Conservation (phyloP, 2,113 vertebrate species). For the Vombatus ursinus region DNA sequence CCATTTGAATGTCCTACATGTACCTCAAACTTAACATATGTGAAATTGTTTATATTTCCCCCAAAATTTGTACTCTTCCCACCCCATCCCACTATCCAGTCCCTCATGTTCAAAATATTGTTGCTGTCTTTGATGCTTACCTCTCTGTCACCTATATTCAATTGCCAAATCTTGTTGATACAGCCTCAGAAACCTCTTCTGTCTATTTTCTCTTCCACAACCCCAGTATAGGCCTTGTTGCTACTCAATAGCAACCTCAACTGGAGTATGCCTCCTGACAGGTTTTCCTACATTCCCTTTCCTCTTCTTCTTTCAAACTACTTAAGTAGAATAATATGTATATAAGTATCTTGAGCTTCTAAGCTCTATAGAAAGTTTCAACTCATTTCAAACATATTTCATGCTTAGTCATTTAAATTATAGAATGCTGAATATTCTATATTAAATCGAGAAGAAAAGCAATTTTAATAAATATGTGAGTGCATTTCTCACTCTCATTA, state of each 20-base stretch:
- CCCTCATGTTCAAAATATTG: neutral
- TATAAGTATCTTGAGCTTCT: neutral
- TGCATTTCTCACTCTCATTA: neutral
- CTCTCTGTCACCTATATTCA: neutral
- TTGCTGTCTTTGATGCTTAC: neutral
- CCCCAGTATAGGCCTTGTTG: neutral
- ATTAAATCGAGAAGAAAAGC: neutral
- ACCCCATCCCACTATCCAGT: neutral
- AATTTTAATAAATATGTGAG: too few species aligned
- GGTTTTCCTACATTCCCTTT: neutral
- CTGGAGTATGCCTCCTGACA: neutral
- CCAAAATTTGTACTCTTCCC: neutral
- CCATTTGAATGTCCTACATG: too few species aligned
- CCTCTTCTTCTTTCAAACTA: neutral
- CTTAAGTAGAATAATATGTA: neutral
- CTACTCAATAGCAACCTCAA: neutral
- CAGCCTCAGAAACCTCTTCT: neutral
- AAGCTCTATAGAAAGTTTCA: neutral
- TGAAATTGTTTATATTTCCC: too few species aligned
- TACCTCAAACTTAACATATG: too few species aligned
- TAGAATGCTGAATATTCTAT: neutral
- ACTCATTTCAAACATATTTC: neutral
- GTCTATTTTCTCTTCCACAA: neutral
- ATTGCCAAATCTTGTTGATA: neutral
- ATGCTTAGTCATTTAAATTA: neutral